Conservation (phyloP, 2,888 invertebrate genomes). For the Muschampia plurimacula region DNA sequence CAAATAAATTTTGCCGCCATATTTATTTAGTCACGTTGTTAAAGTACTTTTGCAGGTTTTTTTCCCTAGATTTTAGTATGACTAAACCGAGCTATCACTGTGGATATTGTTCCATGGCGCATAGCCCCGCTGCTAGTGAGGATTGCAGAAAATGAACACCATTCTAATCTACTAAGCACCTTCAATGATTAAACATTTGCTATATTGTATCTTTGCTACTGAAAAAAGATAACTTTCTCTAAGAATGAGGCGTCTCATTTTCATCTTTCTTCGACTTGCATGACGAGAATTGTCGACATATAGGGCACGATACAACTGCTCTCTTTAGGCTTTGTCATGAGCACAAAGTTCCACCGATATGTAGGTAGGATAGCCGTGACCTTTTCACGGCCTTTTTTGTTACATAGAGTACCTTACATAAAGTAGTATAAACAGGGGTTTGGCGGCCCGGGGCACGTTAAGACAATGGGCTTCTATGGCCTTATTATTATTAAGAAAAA, state of each 20-base stretch:
- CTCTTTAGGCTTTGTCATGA: not conserved
- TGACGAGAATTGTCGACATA: slow-evolving; percentile 4
- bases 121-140: no score
- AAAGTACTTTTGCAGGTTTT: not conserved
- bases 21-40: not conserved
- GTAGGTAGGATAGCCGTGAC: no score
- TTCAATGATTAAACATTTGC: not conserved
- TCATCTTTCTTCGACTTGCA: slow-evolving; percentile 1
- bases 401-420: no score
- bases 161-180: not conserved
- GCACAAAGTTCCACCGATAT: no score
- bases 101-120: no score
- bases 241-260: not conserved
- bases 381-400: no score
- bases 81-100: no score
- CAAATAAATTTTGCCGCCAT: not conserved
- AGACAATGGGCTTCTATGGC: no score
- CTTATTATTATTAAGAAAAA: no score
- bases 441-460: no score
- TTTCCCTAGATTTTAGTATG: no score
- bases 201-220: not conserved
- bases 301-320: not conserved
- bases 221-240: not conserved
- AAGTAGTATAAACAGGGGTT: no score
- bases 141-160: not conserved